Percentiles rank a stretch among this genome's conserved stretches.
These are phyloP conservation scores for Cheirogaleus major DNA, from an alignment of 2,797 vertebrate species.

Conservation along the genomic window DNA sequence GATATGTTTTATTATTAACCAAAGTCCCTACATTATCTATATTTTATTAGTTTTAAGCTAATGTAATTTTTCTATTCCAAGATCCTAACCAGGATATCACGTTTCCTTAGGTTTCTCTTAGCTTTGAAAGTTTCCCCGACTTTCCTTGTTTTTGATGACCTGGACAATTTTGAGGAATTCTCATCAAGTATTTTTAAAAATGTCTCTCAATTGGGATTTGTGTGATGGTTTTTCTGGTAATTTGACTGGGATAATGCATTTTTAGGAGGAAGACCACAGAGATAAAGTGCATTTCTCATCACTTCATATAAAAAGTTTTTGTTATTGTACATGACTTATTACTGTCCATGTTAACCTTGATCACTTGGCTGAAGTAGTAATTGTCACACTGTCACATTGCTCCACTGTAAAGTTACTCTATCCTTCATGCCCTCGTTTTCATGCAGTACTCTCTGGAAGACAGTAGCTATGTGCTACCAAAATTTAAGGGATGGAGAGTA, in stretches of 20 bases:
- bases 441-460: not conserved
- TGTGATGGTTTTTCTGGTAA: not conserved
- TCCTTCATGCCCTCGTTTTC: accelerated
- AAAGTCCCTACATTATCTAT: not conserved
- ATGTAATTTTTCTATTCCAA: not conserved
- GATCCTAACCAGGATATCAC: not conserved
- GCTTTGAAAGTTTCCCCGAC: not conserved
- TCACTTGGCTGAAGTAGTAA: not conserved
- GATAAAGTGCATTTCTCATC: not conserved
- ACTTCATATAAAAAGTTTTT: not conserved
- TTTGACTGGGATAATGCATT: not conserved
- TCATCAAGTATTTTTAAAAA: not conserved
- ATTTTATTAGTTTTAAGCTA: not conserved
- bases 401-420: not conserved
- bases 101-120: not conserved
- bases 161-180: not conserved
- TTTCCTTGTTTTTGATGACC: not conserved
- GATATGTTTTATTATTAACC: not conserved
- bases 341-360: not conserved
- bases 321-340: not conserved
- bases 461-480: not conserved
- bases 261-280: not conserved
- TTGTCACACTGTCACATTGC: not conserved
- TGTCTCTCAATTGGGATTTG: not conserved
- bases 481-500: not conserved